Evolutionary conservation across 2,113 vertebrate species (phyloP).

Genomic region (Daubentonia madagascariensis): DNA sequence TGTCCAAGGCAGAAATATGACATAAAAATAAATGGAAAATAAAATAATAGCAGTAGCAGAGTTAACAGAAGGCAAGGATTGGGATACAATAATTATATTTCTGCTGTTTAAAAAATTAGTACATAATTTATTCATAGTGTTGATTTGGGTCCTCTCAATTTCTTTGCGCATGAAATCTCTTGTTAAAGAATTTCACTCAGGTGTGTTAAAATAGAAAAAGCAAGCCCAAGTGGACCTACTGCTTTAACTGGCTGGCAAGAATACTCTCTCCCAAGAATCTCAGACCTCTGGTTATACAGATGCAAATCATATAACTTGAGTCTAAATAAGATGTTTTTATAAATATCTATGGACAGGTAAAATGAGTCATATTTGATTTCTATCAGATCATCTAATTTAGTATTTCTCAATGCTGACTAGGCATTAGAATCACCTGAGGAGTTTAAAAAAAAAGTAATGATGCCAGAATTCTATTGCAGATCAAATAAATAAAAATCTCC

Average conservation of each 20-base stretch:
- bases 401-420: not conserved
- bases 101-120: not conserved
- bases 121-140: not conserved
- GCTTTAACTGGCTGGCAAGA: not conserved
- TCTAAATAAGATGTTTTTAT: not conserved
- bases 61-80: not conserved
- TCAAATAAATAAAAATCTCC: not conserved
- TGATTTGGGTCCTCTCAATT: not conserved
- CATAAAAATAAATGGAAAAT: not conserved
- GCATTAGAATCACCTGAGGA: not conserved
- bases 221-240: not conserved
- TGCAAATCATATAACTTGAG: not conserved
- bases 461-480: not conserved
- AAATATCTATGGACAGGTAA: not conserved
- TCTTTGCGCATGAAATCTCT: not conserved
- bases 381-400: not conserved
- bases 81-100: not conserved
- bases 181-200: not conserved
- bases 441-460: not conserved
- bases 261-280: not conserved
- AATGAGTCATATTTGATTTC: not conserved
- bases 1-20: not conserved
- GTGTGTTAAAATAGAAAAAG: not conserved
- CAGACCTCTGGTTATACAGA: not conserved
- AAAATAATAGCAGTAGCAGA: not conserved